Conservation (phyloP, 2,113 vertebrate genomes). For the Caracal caracal region DNA sequence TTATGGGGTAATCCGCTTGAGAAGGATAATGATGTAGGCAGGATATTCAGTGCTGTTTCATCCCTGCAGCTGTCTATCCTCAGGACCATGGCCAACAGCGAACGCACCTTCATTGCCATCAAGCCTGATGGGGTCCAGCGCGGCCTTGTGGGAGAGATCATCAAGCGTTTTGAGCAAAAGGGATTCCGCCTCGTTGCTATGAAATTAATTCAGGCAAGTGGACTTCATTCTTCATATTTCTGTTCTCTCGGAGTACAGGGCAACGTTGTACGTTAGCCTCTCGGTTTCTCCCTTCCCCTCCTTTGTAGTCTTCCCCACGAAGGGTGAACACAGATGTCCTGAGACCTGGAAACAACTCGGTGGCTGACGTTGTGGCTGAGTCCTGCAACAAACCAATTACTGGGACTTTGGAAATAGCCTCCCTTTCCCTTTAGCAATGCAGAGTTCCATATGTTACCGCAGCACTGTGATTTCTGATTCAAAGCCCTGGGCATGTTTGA, state of each 20-base stretch:
- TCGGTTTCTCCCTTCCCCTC: neutral
- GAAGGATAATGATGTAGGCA: slow-evolving; percentile 29
- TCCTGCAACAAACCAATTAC: neutral
- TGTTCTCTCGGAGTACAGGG: neutral
- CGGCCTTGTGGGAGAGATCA: slow-evolving; percentile 91
- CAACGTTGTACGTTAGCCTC: neutral
- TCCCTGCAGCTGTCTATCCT: neutral
- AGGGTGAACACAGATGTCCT: neutral
- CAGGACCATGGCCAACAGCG: slow-evolving; percentile 84
- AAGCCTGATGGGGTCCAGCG: slow-evolving; percentile 96
- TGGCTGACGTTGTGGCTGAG: neutral
- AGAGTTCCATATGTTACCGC: neutral
- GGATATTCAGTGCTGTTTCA: neutral
- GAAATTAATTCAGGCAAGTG: slow-evolving; percentile 88
- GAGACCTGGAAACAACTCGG: neutral
- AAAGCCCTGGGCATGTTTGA: neutral
- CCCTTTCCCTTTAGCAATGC: neutral
- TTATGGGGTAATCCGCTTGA: slow-evolving; percentile 56
- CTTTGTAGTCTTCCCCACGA: neutral
- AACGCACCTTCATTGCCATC: slow-evolving; percentile 94
- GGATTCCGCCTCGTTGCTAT: slow-evolving; percentile 91
- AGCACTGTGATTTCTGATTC: slow-evolving; percentile 26
- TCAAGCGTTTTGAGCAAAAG: slow-evolving; percentile 92
- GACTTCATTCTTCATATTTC: neutral
- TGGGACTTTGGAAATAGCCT: neutral